phyloP scores from a whole-genome alignment of 2,113 vertebrate species.

The Peromyscus polionotus region DNA sequence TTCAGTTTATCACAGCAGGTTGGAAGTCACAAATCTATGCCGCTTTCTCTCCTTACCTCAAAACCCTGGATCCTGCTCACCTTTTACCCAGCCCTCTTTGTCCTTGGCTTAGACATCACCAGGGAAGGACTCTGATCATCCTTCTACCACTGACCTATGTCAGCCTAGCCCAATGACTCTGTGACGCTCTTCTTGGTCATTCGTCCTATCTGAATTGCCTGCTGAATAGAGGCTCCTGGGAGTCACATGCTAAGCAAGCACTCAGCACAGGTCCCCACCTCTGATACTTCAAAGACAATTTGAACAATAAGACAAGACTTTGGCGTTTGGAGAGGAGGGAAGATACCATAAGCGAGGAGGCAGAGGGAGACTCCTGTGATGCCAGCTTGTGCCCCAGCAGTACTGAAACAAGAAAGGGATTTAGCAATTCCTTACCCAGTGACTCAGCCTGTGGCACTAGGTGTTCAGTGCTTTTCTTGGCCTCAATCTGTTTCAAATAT shows the following conservation, averaged over 20 bases:
- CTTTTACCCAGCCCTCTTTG: neutral
- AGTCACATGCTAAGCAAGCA: neutral
- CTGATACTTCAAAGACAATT: neutral
- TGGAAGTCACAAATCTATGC: neutral
- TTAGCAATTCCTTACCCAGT: neutral
- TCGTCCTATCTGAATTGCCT: neutral
- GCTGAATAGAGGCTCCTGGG: neutral
- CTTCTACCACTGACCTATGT: neutral
- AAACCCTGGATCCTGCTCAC: neutral
- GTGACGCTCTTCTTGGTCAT: neutral
- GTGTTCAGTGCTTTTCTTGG: neutral
- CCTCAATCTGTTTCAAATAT: constrained; percentile 35
- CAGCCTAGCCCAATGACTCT: neutral
- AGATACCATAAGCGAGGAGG: neutral
- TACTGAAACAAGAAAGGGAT: neutral
- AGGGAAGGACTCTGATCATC: neutral
- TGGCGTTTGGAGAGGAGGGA: neutral
- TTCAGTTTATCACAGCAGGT: neutral
- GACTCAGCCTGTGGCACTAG: neutral
- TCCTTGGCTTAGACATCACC: neutral
- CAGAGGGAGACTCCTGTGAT: rapidly evolving
- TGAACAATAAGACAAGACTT: neutral
- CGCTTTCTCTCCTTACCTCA: neutral
- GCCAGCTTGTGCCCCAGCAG: rapidly evolving
- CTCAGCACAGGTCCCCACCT: neutral